Evolutionary conservation across 2,797 vertebrate species (phyloP), one percentile per base, ranked within the genome.

Genomic region (Neoniphon sammara): DNA sequence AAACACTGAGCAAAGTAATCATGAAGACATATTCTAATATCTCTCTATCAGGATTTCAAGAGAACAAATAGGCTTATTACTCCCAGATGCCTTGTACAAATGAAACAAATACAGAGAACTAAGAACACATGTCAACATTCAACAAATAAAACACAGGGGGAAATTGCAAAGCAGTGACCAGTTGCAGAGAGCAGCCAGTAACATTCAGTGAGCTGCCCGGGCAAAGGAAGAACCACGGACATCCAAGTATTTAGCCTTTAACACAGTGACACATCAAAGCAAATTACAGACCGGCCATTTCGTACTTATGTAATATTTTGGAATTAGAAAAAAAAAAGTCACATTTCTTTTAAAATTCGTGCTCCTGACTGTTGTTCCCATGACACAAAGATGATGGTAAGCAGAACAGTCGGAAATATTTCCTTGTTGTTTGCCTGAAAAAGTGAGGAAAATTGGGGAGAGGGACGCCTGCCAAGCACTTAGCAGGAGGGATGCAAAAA

Each of bases 61-160:
- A 67, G 11, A 25, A 83, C 52, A 81, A 82, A 78, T 58, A 66
- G 14, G 14, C 21, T 80, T 83, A 83, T 82, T 73, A 65, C 27
- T 84, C 55, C 68, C 78, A 88, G 20, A 62, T 86, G 83, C 4
- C 15, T 39, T 14, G 60, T 36, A 67, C 62, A 75, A 69, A 73
- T 62, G 63, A 80, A 77, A 76, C 20, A 78, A 83, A 81, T 52
- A 42, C 42, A 69, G 56, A 30, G 76, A 86, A 87, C 30, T 58
- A 57, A 83, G 89, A 87, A 80, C 76, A 92, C 53, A 87, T 85
- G 87, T 79, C 50, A 73, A 73, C 56, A 60, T 69, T 55, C 25
- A 52, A 74, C 49, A 52, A 58, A 57, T n/a, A 65, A 53, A 54
- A 63, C 7, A 12, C 14, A 20, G 46, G 23, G 70, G 62, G 73